phyloP scores from a whole-genome alignment of 1,140 invertebrate species.

The Brachionus manjavacas region DNA sequence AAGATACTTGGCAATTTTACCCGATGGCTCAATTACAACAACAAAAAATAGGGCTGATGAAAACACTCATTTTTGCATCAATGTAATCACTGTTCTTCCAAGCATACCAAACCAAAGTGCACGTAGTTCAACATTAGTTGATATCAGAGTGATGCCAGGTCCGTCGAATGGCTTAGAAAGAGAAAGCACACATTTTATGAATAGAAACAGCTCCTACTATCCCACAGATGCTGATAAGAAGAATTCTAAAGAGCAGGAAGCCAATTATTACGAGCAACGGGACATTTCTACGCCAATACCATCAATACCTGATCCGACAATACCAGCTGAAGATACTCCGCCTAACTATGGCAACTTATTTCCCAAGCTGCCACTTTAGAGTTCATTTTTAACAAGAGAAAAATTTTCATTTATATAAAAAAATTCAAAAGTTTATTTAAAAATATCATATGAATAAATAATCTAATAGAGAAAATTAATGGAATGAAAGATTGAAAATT shows the following conservation, averaged over 20 bases:
- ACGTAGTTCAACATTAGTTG: background rate
- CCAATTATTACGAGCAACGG: background rate
- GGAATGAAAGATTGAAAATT: too few species aligned
- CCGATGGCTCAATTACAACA: slow-evolving; percentile 23
- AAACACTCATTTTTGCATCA: slow-evolving; percentile 8
- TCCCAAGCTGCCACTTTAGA: background rate
- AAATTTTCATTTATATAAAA: background rate
- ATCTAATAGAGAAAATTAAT: too few species aligned
- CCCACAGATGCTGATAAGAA: background rate
- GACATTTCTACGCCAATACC: background rate
- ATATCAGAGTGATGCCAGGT: background rate
- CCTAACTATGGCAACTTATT: slow-evolving; percentile 1
- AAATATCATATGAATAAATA: too few species aligned
- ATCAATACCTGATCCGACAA: background rate
- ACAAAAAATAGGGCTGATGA: background rate
- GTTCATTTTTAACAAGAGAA: background rate
- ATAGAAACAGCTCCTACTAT: background rate
- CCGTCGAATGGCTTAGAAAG: background rate
- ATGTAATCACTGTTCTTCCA: background rate
- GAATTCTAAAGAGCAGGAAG: background rate
- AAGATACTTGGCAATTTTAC: slow-evolving; percentile 24
- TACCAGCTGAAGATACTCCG: background rate
- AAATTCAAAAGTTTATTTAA: background rate
- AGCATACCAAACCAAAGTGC: background rate
- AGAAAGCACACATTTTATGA: background rate